phyloP scores from a whole-genome alignment of 2,888 invertebrate species.

The Calephelis perditalis region DNA sequence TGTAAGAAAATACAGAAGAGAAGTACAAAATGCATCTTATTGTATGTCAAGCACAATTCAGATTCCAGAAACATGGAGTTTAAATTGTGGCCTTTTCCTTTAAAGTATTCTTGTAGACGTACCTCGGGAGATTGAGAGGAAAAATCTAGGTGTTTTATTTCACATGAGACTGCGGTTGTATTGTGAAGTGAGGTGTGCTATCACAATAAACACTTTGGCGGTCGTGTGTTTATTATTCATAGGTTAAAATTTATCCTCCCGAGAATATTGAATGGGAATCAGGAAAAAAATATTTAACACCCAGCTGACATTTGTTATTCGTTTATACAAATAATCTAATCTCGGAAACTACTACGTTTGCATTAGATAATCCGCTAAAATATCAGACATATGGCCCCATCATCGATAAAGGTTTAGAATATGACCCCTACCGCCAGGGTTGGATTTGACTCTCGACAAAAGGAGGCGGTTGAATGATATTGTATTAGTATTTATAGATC shows the following conservation, averaged over 20 bases:
- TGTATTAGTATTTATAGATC: no score
- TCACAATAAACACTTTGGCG: conserved; percentile 70
- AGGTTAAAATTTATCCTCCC: conserved; percentile 40
- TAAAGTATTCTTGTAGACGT: conserved; percentile 38
- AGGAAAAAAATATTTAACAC: not conserved
- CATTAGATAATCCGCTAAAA: no score
- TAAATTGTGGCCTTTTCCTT: conserved; percentile 45
- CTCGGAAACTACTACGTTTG: no score
- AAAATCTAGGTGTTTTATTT: conserved; percentile 74
- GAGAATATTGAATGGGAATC: conserved; percentile 13
- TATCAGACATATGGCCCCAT: no score
- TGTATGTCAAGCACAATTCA: conserved; percentile 47
- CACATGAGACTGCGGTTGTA: conserved; percentile 59
- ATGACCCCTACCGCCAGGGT: no score
- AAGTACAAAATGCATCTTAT: conserved; percentile 43
- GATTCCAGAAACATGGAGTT: conserved; percentile 37
- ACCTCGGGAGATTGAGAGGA: conserved; percentile 60
- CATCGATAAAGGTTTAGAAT: no score
- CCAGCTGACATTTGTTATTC: no score
- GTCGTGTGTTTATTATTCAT: conserved; percentile 65
- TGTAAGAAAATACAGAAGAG: conserved; percentile 43
- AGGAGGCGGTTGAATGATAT: no score
- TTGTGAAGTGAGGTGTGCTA: conserved; percentile 55
- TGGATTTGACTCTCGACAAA: no score
- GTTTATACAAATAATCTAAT: no score